Percentiles rank a stretch among this genome's conserved stretches.
Conservation (phyloP, 2,888 invertebrate species). For the Parapristionchus giblindavisi region DNA sequence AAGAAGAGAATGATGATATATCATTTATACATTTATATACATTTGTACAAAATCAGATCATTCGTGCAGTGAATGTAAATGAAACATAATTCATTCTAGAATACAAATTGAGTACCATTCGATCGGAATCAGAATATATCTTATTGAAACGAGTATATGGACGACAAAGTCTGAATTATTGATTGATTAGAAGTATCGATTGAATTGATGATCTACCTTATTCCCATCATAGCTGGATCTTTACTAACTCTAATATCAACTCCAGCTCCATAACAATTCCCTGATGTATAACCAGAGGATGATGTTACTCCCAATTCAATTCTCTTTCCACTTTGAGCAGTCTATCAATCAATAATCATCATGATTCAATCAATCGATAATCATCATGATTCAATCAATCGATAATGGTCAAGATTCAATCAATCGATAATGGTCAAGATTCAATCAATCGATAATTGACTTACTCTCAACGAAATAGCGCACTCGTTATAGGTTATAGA, state of each 20-base stretch:
- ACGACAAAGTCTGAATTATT: conserved; percentile 26
- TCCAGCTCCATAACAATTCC: conserved; percentile 37
- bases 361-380: background rate
- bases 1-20: too few species aligned
- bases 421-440: too few species aligned
- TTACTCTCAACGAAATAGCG: conserved; percentile 1
- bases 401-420: too few species aligned
- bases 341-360: background rate
- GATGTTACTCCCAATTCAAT: conserved; percentile 24
- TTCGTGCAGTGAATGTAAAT: conserved; percentile 18
- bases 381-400: too few species aligned
- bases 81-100: conserved; percentile 28
- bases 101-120: conserved; percentile 29
- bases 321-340: background rate
- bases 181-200: conserved; percentile 3
- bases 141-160: conserved; percentile 14
- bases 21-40: too few species aligned
- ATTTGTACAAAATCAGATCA: conserved; percentile 30
- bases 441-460: background rate
- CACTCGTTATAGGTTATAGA: conserved; percentile 25
- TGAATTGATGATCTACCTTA: conserved; percentile 5
- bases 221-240: conserved; percentile 30
- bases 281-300: conserved; percentile 6
- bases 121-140: conserved; percentile 13
- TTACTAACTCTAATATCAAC: conserved; percentile 9